These are phyloP conservation scores for Apaloderma vittatum DNA, from an alignment of 2,113 vertebrate species.

Conservation along the genomic window DNA sequence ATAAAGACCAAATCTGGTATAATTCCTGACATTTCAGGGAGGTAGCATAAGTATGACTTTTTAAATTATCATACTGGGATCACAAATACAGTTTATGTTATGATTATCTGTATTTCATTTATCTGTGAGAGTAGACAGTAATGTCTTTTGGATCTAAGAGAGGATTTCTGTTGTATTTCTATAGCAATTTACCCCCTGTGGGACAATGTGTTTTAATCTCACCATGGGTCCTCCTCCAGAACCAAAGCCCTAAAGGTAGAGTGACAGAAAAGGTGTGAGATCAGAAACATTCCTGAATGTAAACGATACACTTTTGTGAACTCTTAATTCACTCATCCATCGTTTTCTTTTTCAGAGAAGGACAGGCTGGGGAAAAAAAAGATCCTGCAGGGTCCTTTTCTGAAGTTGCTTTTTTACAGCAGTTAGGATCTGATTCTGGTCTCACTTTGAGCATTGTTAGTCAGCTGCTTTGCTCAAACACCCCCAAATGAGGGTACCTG, in stretches of 20 bases:
- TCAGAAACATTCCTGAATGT: background rate
- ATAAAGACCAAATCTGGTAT: conserved; percentile 5
- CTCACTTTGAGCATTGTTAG: background rate
- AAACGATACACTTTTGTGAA: background rate
- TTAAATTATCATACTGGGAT: background rate
- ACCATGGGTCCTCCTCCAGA: background rate
- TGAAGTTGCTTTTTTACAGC: background rate
- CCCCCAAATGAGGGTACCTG: background rate
- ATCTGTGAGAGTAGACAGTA: background rate
- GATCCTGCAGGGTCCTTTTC: background rate
- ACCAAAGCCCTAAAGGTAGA: background rate
- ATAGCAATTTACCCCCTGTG: background rate
- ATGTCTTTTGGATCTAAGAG: background rate
- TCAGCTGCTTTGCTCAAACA: background rate
- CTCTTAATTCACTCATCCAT: background rate
- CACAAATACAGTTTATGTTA: background rate
- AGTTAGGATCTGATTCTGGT: background rate
- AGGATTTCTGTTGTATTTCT: background rate
- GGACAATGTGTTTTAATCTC: background rate
- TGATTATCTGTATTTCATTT: background rate
- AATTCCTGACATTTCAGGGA: conserved; percentile 5
- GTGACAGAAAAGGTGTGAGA: background rate
- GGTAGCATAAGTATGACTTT: background rate
- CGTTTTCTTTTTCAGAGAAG: background rate
- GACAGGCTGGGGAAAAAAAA: background rate